Conservation (phyloP, 2,888 invertebrate species). For the Diarsia mendica region DNA sequence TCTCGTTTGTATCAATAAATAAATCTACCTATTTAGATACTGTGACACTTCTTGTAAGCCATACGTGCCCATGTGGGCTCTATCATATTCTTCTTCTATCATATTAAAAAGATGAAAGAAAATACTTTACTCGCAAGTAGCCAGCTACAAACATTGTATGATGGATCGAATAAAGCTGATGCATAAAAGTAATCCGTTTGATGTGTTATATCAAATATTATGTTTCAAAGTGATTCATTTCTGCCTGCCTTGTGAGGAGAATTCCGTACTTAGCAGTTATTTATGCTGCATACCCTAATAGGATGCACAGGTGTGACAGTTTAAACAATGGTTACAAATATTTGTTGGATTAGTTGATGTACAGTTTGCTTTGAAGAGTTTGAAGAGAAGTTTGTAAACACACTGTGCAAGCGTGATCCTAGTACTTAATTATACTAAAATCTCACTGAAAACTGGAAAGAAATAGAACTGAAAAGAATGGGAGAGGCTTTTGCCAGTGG, state of each 20-base stretch:
- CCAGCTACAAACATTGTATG: slow-evolving; percentile 49
- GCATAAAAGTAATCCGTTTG: slow-evolving; percentile 49
- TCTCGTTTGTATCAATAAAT: too few species aligned
- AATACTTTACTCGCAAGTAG: slow-evolving; percentile 33
- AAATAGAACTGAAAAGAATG: neutral
- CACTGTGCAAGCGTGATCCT: neutral
- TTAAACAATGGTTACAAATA: slow-evolving; percentile 14
- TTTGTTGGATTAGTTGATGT: slow-evolving; percentile 7
- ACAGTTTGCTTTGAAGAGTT: slow-evolving; percentile 7
- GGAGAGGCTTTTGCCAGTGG: neutral
- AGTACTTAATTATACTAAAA: neutral
- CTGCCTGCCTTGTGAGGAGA: slow-evolving; percentile 5
- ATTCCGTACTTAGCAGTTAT: slow-evolving; percentile 35
- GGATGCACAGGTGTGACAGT: slow-evolving; percentile 48
- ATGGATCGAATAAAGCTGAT: slow-evolving; percentile 55
- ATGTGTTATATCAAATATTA: slow-evolving; percentile 57
- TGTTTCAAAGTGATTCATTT: slow-evolving; percentile 51
- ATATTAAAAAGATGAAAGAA: slow-evolving; percentile 55
- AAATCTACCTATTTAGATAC: neutral
- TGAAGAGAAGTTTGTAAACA: neutral
- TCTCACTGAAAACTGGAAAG: neutral
- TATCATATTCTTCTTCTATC: neutral
- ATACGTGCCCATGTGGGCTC: neutral
- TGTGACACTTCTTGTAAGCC: neutral
- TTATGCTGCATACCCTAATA: slow-evolving; percentile 26